phyloP scores from a whole-genome alignment of 2,797 vertebrate genomes.

The Pseudocheirus occidentalis region DNA sequence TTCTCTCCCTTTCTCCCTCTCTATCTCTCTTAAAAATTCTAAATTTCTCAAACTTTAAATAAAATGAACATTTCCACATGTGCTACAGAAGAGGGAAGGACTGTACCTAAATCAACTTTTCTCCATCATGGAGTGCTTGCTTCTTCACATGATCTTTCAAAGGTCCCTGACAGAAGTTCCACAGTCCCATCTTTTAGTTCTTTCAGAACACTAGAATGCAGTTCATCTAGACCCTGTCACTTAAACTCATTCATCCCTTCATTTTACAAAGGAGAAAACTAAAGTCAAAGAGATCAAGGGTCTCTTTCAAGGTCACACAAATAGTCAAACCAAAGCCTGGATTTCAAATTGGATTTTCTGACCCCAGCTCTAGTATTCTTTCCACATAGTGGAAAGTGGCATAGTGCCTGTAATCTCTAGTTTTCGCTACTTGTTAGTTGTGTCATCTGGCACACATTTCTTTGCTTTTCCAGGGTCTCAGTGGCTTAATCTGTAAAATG shows the following conservation, averaged over 20 bases:
- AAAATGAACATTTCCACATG: not conserved
- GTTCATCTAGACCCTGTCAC: not conserved
- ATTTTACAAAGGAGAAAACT: not conserved
- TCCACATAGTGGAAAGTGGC: not conserved
- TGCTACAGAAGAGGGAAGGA: not conserved
- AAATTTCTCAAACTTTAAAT: not conserved
- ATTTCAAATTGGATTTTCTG: not conserved
- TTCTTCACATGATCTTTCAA: not conserved
- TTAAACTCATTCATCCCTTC: not conserved
- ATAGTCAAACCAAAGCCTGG: not conserved
- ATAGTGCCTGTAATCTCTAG: not conserved
- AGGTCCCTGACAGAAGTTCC: not conserved
- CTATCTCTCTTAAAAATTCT: not conserved
- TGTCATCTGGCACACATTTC: not conserved
- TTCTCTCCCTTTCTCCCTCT: not conserved
- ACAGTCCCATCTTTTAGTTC: not conserved
- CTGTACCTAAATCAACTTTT: not conserved
- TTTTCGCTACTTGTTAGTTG: not conserved
- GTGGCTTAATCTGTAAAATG: accelerated
- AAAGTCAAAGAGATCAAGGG: not conserved
- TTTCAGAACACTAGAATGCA: not conserved
- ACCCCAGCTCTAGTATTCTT: not conserved
- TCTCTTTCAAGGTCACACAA: not conserved
- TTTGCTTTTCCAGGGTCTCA: not conserved
- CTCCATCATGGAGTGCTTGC: not conserved